Conservation (phyloP, 2,113 vertebrate species). For the Trematocara nigrifrons region DNA sequence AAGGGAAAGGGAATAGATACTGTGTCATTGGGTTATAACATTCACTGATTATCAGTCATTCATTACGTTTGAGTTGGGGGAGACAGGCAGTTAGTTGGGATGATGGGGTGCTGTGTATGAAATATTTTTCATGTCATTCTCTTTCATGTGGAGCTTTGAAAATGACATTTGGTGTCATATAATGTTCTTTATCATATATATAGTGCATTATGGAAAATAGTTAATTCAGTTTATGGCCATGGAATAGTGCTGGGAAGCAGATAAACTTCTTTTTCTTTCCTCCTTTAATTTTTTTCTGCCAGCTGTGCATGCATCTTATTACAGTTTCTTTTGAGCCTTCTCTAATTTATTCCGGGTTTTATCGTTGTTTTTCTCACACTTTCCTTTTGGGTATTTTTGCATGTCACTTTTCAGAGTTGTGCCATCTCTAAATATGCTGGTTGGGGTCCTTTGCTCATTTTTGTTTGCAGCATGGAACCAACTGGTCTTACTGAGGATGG, state of each 20-base stretch:
- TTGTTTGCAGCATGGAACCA: not conserved
- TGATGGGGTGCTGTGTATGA: not conserved
- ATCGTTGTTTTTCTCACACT: not conserved
- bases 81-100: not conserved
- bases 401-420: not conserved
- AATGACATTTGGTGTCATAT: not conserved
- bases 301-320: not conserved
- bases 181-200: not conserved
- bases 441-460: not conserved
- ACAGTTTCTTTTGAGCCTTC: not conserved
- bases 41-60: not conserved
- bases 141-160: not conserved
- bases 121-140: not conserved
- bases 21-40: not conserved
- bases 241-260: not conserved
- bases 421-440: not conserved
- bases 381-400: not conserved
- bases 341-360: not conserved
- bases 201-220: not conserved
- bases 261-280: not conserved
- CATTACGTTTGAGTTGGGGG: not conserved
- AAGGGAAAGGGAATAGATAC: not conserved
- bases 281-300: not conserved
- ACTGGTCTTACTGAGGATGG: not conserved
- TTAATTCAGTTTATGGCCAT: not conserved